These are phyloP conservation scores for Leguminivora glycinivorella DNA, from an alignment of 1,140 invertebrate species.

Conservation along the genomic window DNA sequence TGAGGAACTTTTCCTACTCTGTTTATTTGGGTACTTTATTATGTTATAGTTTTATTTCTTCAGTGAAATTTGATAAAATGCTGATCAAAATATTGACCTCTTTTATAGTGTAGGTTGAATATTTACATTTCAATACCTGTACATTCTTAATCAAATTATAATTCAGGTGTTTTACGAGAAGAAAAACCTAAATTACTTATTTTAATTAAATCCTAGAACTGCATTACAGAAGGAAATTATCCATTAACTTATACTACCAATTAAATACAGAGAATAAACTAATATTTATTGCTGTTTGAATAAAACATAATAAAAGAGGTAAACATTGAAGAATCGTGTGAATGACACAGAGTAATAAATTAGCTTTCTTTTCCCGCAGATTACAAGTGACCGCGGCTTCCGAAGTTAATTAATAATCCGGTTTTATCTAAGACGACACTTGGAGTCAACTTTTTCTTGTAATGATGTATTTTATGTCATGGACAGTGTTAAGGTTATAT, in stretches of 20 bases:
- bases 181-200: no score
- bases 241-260: not conserved
- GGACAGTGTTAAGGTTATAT: not conserved
- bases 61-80: no score
- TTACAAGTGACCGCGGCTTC: slow-evolving; percentile 48
- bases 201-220: no score
- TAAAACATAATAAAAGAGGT: slow-evolving; percentile 1
- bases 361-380: slow-evolving; percentile 47
- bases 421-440: not conserved
- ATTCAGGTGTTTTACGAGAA: no score
- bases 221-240: not conserved
- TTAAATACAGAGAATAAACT: not conserved
- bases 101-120: no score
- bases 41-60: no score
- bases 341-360: slow-evolving; percentile 40
- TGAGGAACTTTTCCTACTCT: no score
- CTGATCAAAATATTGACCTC: no score
- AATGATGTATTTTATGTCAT: not conserved
- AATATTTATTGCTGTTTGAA: not conserved
- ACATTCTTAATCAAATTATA: no score
- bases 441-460: slow-evolving; percentile 6
- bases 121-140: no score
- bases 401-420: slow-evolving; percentile 30
- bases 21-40: no score
- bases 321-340: not conserved